Conservation (phyloP, 2,797 vertebrate species). For the Steatocranus sp. region DNA sequence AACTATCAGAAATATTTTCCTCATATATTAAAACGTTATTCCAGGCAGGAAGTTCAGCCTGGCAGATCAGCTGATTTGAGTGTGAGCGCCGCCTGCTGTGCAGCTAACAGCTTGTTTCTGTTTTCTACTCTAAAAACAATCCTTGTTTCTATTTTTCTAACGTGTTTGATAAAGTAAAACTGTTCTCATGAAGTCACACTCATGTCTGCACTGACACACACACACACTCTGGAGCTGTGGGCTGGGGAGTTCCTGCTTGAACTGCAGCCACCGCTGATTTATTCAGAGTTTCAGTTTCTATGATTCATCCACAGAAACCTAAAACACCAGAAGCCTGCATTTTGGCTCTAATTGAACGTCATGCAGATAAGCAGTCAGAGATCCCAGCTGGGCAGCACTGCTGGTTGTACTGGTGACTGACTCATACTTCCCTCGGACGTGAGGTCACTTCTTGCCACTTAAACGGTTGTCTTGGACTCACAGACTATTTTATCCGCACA, state of each 20-base stretch:
- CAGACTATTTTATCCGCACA: not conserved
- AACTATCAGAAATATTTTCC: not conserved
- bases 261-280: not conserved
- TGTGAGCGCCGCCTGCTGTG: not conserved
- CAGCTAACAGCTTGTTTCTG: not conserved
- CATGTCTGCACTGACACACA: not conserved
- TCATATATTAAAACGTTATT: not conserved
- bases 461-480: not conserved
- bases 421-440: not conserved
- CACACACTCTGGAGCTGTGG: not conserved
- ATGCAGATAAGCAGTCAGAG: not conserved
- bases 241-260: not conserved
- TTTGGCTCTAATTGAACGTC: not conserved
- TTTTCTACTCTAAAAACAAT: not conserved
- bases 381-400: not conserved
- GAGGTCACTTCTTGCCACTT: not conserved
- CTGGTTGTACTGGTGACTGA: not conserved
- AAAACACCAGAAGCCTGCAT: not conserved
- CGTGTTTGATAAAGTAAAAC: not conserved
- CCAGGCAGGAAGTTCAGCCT: not conserved
- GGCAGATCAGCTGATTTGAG: not conserved
- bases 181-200: not conserved
- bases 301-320: not conserved
- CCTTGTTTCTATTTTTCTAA: not conserved
- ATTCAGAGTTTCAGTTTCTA: not conserved